A percentile compares a stretch with the other conserved stretches of the same genome.
phyloP scores from a whole-genome alignment of 2,888 invertebrate genomes.

The Pheosia gnoma region DNA sequence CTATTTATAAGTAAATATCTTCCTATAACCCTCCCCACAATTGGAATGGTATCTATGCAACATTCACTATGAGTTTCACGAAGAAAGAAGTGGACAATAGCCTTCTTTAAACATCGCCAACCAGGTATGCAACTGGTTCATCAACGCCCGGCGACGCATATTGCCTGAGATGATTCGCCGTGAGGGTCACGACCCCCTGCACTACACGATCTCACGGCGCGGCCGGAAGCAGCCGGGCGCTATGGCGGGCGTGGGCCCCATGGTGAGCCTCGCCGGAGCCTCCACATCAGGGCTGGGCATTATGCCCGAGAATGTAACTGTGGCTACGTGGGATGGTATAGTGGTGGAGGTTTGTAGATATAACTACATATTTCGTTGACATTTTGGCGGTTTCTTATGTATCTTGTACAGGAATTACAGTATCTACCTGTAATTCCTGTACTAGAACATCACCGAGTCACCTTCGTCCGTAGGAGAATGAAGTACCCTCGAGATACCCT shows the following conservation, averaged over 20 bases:
- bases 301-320: constrained; percentile 49
- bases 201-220: constrained; percentile 95
- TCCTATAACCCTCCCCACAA: no score
- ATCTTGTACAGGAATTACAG: constrained; percentile 9
- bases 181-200: constrained; percentile 95
- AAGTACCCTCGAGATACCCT: no score
- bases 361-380: no score
- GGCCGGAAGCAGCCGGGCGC: constrained; percentile 88
- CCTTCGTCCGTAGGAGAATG: no score
- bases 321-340: constrained; percentile 70
- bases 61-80: no score
- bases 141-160: constrained; percentile 95
- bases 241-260: constrained; percentile 55
- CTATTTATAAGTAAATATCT: no score
- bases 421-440: no score
- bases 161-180: constrained; percentile 96
- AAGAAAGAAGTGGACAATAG: no score
- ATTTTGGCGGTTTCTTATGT: constrained; percentile 2
- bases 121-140: constrained; percentile 97
- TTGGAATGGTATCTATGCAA: no score
- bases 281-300: constrained; percentile 55
- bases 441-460: no score
- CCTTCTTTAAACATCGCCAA: neutral
- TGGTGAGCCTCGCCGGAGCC: constrained; percentile 50
- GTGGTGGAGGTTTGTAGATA: constrained; percentile 61